phyloP scores from a whole-genome alignment of 35 echinoderm and acorn worm genomes.

The Acanthaster planci region DNA sequence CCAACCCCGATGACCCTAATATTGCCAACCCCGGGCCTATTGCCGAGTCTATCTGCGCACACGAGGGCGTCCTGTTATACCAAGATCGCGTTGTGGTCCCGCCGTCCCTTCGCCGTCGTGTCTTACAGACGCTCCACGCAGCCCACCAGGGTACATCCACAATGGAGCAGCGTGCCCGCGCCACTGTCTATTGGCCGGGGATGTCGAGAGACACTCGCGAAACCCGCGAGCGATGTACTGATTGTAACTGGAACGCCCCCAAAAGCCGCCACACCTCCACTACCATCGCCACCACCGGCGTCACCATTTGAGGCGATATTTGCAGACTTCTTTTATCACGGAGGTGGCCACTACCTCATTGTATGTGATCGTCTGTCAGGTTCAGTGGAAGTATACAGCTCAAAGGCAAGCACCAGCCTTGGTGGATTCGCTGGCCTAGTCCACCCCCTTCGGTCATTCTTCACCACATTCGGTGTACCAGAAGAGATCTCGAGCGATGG shows the following conservation, averaged over 20 bases:
- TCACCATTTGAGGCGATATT: conserved; percentile 16
- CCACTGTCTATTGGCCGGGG: conserved; percentile 19
- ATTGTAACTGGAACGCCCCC: conserved; percentile 38
- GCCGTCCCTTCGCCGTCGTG: background rate
- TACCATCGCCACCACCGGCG: background rate
- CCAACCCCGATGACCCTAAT: background rate
- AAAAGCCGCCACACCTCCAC: conserved; percentile 15
- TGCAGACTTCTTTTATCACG: conserved; percentile 38
- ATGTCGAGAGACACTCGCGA: background rate
- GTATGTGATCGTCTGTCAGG: background rate
- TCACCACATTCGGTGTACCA: conserved; percentile 55
- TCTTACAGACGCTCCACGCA: background rate
- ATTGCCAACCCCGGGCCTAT: background rate
- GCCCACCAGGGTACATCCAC: conserved; percentile 25
- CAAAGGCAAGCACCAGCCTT: conserved; percentile 26
- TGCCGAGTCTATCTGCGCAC: background rate
- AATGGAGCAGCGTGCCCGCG: background rate
- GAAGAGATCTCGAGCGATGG: conserved; percentile 52
- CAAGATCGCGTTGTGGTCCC: background rate
- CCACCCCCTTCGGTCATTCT: too few species aligned
- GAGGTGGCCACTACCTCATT: background rate
- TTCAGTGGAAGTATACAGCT: background rate
- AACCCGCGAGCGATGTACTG: background rate
- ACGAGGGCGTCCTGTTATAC: conserved; percentile 3
- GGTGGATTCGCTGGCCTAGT: conserved; percentile 27